Evolutionary conservation across 2,888 invertebrate species (phyloP), one percentile per base, ranked within the genome.

Genomic region (Dryocosmus kuriphilus): DNA sequence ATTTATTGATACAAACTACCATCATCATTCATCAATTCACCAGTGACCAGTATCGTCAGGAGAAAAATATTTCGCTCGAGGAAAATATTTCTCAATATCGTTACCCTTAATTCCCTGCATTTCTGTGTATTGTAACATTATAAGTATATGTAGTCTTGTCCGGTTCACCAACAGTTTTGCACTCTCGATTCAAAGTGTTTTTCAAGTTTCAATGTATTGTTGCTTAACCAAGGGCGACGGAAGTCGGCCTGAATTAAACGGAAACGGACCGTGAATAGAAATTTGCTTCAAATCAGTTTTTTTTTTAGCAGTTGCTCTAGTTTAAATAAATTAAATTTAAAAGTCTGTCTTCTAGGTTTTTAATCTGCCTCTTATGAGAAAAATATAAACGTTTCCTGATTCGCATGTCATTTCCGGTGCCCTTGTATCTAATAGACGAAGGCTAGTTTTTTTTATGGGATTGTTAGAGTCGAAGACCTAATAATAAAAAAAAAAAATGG

Each of bases 181-280:
- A 30, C 19, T 71, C 71, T 30, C 46, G 46, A 46, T 27, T 71
- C 8, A 24, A 67, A 71, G 27, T 71, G 35, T 24, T n/a, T 55
- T 16, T 71, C 71, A 30, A 51, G n/a, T 71, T 30, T n/a, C 19
- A 71, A 51, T 71, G 27, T 27, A 30, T 41, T 16, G 30, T 71
- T 71, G 51, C 1, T n/a, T 51, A 46, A 71, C 24, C 71, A 71
- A 71, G 71, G 71, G 46, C 71, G 30, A 19, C 71, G 71, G 71
- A 71, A 51, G 71, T 46, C 71, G n/a, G 9, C 46, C 27, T 27
- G 30, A 71, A 30, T 30, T 27, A 30, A 71, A n/a, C 1, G 8
- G 24, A 71, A 71, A 51, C 51, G 71, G 30, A 27, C 46, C 71
- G 46, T 71, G 71, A 71, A 71, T 11, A 19, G 30, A 27, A 51